Evolutionary conservation across 2,888 invertebrate genomes (phyloP).

Genomic region (Augiades crinisus): DNA sequence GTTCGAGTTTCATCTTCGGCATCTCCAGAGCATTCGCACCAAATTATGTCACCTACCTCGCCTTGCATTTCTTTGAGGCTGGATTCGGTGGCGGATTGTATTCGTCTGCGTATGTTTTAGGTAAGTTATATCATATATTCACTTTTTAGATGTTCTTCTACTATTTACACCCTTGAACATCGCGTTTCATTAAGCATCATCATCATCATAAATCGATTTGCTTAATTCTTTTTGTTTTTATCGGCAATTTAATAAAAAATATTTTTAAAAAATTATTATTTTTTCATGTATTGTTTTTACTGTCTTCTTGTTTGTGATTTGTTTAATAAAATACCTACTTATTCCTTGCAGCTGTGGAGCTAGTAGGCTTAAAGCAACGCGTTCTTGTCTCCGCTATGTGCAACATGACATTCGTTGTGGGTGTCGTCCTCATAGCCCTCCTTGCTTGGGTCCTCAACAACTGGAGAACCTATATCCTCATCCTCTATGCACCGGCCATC

Average conservation of each 20-base stretch:
- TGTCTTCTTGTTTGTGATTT: no score
- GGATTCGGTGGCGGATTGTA: constrained; percentile 80
- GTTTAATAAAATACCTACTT: no score
- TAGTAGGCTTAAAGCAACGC: constrained; percentile 88
- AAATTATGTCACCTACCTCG: constrained; percentile 75
- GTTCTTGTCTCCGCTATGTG: constrained; percentile 88
- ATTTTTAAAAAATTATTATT: no score
- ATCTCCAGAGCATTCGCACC: constrained; percentile 80
- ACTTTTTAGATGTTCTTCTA: no score
- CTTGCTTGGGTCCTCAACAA: constrained; percentile 86
- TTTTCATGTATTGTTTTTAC: no score
- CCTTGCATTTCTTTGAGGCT: constrained; percentile 82
- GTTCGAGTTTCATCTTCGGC: constrained; percentile 77
- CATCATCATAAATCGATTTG: no score
- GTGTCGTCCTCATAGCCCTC: constrained; percentile 86
- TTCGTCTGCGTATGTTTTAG: constrained; percentile 82
- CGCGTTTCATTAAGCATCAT: no score
- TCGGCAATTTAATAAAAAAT: no score
- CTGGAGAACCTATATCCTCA: constrained; percentile 86
- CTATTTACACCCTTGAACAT: no score
- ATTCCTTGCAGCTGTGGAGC: constrained; percentile 85
- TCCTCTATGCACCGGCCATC: constrained; percentile 86
- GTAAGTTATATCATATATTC: no score
- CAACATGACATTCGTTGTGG: constrained; percentile 88
- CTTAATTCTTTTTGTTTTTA: no score